Conservation (phyloP, 2,888 invertebrate genomes). For the Cephus pulcher region DNA sequence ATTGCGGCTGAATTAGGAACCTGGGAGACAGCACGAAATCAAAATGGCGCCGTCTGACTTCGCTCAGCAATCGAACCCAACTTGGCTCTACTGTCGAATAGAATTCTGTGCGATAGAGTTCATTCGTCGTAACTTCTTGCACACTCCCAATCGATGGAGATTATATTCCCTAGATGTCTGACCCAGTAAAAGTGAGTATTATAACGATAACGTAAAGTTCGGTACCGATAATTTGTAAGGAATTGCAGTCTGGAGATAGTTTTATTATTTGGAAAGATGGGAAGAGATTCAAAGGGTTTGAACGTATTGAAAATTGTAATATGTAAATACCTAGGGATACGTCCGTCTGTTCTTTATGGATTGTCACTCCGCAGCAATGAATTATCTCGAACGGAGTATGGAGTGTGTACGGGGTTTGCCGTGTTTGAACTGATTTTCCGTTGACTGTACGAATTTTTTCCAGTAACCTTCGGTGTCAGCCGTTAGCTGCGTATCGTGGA, state of each 20-base stretch:
- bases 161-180: background rate
- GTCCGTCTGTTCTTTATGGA: background rate
- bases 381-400: background rate
- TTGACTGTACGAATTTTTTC: conserved; percentile 1
- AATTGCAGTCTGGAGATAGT: background rate
- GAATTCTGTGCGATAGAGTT: background rate
- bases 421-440: conserved; percentile 6
- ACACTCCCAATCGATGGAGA: background rate
- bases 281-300: background rate
- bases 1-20: background rate
- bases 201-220: background rate
- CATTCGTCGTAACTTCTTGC: background rate
- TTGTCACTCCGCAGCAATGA: background rate
- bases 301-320: background rate
- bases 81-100: background rate
- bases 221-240: background rate
- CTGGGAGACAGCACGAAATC: conserved; percentile 25
- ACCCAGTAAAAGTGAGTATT: background rate
- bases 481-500: background rate
- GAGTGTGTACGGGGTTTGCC: conserved; percentile 1
- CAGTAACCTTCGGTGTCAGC: conserved; percentile 3
- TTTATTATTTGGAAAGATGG: background rate
- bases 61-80: background rate
- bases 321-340: background rate
- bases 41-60: conserved; percentile 44